Conservation (phyloP, 2,797 vertebrate species). For the Vespertilio murinus region DNA sequence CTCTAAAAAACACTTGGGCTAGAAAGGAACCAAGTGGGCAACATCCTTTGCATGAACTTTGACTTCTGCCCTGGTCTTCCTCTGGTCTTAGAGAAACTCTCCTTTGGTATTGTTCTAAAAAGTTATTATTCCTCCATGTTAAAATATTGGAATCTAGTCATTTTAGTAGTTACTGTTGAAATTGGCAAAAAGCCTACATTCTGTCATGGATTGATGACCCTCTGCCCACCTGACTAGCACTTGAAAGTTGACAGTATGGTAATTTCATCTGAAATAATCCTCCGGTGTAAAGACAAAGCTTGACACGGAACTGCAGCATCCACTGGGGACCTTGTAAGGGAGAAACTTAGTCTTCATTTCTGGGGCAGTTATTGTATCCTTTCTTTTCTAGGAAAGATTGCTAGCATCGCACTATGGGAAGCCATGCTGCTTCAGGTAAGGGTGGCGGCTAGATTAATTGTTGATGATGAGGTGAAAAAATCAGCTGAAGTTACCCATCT, state of each 20-base stretch:
- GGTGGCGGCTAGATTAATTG: neutral
- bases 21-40: neutral
- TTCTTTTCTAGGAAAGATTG: constrained; percentile 64
- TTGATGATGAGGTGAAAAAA: neutral
- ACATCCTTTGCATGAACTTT: neutral
- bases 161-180: constrained; percentile 30
- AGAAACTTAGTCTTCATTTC: neutral
- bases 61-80: neutral
- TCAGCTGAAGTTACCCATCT: neutral
- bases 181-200: neutral
- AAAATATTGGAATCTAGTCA: neutral
- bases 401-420: constrained; percentile 63
- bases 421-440: constrained; percentile 75
- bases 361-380: neutral
- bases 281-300: neutral
- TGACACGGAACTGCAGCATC: neutral
- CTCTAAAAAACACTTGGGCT: neutral
- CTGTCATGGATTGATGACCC: neutral
- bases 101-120: neutral
- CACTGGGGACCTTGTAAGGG: neutral
- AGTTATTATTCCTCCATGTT: neutral
- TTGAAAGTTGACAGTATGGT: neutral
- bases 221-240: neutral
- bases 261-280: neutral
- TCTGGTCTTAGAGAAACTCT: neutral